These are phyloP conservation scores for Sanderia malayensis DNA, from an alignment of 30 jellyfish, hydroid and myxozoan species.

Conservation along the genomic window DNA sequence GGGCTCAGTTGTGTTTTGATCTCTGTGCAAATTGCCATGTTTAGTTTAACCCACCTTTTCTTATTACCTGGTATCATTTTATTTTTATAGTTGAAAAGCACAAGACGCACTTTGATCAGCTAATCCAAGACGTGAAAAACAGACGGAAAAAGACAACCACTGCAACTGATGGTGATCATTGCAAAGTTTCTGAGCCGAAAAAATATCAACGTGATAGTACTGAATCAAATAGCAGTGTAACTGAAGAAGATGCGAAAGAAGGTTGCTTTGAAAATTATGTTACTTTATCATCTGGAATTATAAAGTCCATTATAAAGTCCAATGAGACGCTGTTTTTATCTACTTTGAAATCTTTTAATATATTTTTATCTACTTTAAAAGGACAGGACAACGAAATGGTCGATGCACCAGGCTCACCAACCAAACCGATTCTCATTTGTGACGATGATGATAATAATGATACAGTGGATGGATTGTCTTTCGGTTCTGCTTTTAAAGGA, in stretches of 20 bases:
- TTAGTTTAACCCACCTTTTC: neutral
- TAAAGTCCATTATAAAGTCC: neutral
- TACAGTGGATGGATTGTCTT: neutral
- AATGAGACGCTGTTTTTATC: neutral
- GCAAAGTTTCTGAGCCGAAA: neutral
- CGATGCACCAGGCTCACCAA: neutral
- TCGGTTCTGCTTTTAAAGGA: neutral
- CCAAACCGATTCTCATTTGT: neutral
- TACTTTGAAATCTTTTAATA: neutral
- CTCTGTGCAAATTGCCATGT: too few relatives aligned
- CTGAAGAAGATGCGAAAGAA: neutral
- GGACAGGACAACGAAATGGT: neutral
- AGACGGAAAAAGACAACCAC: constrained; percentile 3
- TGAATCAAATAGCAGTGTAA: neutral
- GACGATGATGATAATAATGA: neutral
- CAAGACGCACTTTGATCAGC: constrained; percentile 19
- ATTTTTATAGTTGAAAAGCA: constrained; percentile 25
- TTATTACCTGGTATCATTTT: neutral
- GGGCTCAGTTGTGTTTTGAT: too few relatives aligned
- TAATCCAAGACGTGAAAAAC: constrained; percentile 14
- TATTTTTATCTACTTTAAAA: neutral
- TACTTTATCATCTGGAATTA: neutral
- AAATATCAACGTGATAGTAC: neutral
- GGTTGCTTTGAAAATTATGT: neutral
- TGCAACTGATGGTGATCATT: neutral